phyloP scores from a whole-genome alignment of 2,888 invertebrate genomes.

The Bugula neritina region DNA sequence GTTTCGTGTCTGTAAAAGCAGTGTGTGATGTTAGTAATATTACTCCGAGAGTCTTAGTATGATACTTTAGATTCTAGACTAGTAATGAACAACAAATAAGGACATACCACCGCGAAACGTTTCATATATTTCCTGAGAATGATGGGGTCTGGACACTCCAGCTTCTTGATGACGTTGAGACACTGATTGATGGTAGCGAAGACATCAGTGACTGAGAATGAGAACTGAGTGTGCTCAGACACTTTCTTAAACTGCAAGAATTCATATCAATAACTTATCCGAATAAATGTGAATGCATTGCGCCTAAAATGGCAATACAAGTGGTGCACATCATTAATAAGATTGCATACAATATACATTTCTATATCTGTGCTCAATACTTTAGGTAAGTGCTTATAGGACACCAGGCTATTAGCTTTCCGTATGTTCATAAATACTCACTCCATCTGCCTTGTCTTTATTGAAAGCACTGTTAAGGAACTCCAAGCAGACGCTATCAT shows the following conservation, averaged over 20 bases:
- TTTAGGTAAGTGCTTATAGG: too few species aligned
- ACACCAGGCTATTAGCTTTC: too few species aligned
- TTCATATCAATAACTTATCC: too few species aligned
- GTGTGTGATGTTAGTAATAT: too few species aligned
- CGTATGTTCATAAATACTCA: conserved; percentile 32
- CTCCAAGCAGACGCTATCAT: conserved; percentile 96
- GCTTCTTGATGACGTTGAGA: conserved; percentile 96
- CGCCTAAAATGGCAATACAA: too few species aligned
- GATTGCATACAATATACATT: too few species aligned
- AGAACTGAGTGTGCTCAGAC: conserved; percentile 93
- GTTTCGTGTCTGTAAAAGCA: too few species aligned
- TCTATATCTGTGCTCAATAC: too few species aligned
- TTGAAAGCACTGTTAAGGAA: conserved; percentile 98
- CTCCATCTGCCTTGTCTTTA: conserved; percentile 64
- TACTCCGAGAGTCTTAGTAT: too few species aligned
- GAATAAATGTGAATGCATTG: too few species aligned
- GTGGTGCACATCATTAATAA: too few species aligned
- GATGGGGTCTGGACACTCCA: conserved; percentile 98
- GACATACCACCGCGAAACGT: conserved; percentile 77
- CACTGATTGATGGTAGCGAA: conserved; percentile 99
- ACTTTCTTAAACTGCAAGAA: conserved; percentile 89
- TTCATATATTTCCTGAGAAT: conserved; percentile 99
- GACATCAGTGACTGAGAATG: conserved; percentile 98
- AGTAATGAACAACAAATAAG: not conserved
- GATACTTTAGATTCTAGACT: too few species aligned